These are phyloP conservation scores for Diogma glabrata DNA, from an alignment of 2,888 invertebrate genomes.

Conservation along the genomic window DNA sequence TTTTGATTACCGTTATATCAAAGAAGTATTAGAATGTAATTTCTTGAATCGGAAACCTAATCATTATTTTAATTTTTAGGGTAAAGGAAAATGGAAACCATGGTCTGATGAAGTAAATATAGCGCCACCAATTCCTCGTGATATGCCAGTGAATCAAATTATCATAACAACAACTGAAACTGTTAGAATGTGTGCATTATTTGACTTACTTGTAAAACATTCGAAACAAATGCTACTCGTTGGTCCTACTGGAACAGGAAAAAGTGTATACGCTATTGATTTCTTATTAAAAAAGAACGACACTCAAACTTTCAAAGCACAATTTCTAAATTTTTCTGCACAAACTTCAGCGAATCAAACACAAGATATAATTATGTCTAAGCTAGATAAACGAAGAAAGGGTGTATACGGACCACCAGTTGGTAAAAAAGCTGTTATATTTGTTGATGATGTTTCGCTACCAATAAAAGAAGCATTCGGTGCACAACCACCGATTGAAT, in stretches of 20 bases:
- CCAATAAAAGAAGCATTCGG: slow-evolving; percentile 73
- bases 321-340: slow-evolving; percentile 86
- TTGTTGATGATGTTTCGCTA: slow-evolving; percentile 96
- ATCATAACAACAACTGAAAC: slow-evolving; percentile 89
- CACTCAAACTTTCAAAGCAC: slow-evolving; percentile 64
- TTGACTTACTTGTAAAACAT: slow-evolving; percentile 68
- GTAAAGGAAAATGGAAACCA: slow-evolving; percentile 84
- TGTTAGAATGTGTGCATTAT: slow-evolving; percentile 67
- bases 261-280: slow-evolving; percentile 79
- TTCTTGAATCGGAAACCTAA: too few species aligned
- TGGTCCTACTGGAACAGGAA: slow-evolving; percentile 92
- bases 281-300: slow-evolving; percentile 72
- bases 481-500: slow-evolving; percentile 89
- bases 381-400: slow-evolving; percentile 83
- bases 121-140: slow-evolving; percentile 69
- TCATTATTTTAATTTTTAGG: slow-evolving; percentile 33
- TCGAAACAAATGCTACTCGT: slow-evolving; percentile 76
- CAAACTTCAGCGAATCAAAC: slow-evolving; percentile 89
- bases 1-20: slow-evolving; percentile 82
- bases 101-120: slow-evolving; percentile 77
- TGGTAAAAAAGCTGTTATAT: slow-evolving; percentile 78
- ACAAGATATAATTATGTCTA: slow-evolving; percentile 90
- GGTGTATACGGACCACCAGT: slow-evolving; percentile 89
- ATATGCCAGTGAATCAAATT: slow-evolving; percentile 89
- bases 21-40: slow-evolving; percentile 50